Base-by-base conservation (phyloP, 2,888 invertebrate genomes). In the Furcula furcula region DNA sequence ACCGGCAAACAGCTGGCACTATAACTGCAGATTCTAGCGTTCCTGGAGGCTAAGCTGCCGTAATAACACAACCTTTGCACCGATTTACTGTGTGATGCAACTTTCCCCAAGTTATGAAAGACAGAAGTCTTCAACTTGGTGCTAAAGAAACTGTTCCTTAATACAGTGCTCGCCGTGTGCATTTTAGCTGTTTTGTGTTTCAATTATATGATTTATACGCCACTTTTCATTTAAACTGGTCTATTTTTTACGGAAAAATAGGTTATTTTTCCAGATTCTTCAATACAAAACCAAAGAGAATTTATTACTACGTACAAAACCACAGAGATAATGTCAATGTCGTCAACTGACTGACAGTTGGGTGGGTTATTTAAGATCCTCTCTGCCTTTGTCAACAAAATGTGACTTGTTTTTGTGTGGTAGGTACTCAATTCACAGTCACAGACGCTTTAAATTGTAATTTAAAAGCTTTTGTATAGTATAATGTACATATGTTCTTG, bases 191-290 rank as follows among this genome's bases (percentile, higher is more conserved):
- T 43, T 36, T 34, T 19, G 5, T 44, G 41, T 35, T 15, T 28
- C 21, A 44, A 37, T 29, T 30, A 15, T 3, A 18, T 31, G n/a
- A 29, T 47, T 43, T 43, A 51, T 46, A 55, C 31, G 40, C 18
- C 18, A 29, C 36, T 50, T 58, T 67, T 71, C 74, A 76, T 79
- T 72, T 62, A 76, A 54, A 56, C 62, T 45, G 12, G 37, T 22
- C 35, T 25, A 27, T 47, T 41, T 55, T 41, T 38, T 39, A 35
- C 7, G 18, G 19, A 23, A 27, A 33, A 52, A 45, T 44, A 79
- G 83, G 83, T 86, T 85, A 84, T 72, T 65, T 74, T 83, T 85
- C 79, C 76, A 83, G 83, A 83, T 71, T 68, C 57, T 77, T 83
- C 77, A 81, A 64, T 31, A n/a, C n/a, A n/a, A 37, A n/a, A n/a